Percentiles rank a stretch among this genome's conserved stretches.
Conservation (phyloP, 2,888 invertebrate species). For the Rhamnusium bicolor region DNA sequence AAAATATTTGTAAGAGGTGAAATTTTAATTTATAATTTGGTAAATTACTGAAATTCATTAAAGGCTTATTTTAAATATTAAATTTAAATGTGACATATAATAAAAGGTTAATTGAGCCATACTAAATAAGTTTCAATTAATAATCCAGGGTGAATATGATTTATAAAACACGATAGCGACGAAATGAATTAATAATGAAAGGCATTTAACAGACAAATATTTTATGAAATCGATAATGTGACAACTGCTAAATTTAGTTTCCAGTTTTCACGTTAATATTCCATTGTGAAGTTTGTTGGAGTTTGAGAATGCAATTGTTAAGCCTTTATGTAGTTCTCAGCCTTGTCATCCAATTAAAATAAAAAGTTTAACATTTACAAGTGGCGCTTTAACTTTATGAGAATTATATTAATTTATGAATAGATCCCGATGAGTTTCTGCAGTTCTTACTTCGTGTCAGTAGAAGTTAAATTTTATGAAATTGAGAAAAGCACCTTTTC, state of each 20-base stretch:
- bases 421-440: background rate
- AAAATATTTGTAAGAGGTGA: too few species aligned
- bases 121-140: conserved; percentile 15
- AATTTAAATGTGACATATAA: too few species aligned
- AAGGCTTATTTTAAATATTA: too few species aligned
- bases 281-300: conserved; percentile 40
- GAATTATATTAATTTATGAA: background rate
- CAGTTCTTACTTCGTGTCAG: background rate
- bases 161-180: conserved; percentile 10
- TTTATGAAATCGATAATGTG: conserved; percentile 22
- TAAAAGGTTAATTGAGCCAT: too few species aligned
- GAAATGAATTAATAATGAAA: conserved; percentile 6
- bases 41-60: too few species aligned
- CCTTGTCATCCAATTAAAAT: conserved; percentile 29
- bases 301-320: conserved; percentile 46
- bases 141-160: conserved; percentile 1
- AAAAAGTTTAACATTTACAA: conserved; percentile 7
- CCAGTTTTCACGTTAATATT: conserved; percentile 45
- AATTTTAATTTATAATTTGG: too few species aligned
- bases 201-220: conserved; percentile 13
- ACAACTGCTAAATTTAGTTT: conserved; percentile 39
- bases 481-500: background rate
- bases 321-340: conserved; percentile 37
- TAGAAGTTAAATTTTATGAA: background rate
- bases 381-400: background rate